Evolutionary conservation across 1,140 invertebrate genomes (phyloP), one percentile per base, ranked within the genome.

Genomic region (Lycorma delicatula): DNA sequence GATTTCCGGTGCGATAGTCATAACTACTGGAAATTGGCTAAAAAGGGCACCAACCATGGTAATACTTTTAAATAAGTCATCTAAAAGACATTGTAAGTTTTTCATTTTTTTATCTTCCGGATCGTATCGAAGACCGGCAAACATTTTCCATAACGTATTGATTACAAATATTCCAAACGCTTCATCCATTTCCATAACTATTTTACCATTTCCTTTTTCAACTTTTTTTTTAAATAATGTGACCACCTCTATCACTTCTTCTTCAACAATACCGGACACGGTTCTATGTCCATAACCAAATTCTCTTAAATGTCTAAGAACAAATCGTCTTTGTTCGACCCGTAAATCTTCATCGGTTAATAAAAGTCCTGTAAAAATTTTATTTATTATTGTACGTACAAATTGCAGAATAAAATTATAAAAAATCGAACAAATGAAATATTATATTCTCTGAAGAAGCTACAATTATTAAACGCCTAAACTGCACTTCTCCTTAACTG

Each of bases 141-240:
- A 81, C 83, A 94, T 89, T 51, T 77, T 81, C 87, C 91, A 94
- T 0, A 95, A 71, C 0, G 87, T 88, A 64, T 95, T 96, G 11
- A 93, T 70, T 27, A 91, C 83, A 56, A 85, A 83, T 0, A 86
- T 80, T 28, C 81, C 82, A 63, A 89, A 89, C 27, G 83, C 76
- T 56, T 84, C 80, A 29, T 84, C 75, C 82, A 89, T 87, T 56
- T 78, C 70, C 1, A 81, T 67, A 1, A 78, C 59, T 0, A 78
- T 67, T n/a, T n/a, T n/a, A n/a, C n/a, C n/a, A n/a, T n/a, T n/a
- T 2, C 29, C 23, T 3, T 34, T 29, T 0, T 66, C 62, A 1
- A 75, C 66, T 52, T 81, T 69, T 0, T 61, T 63, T 23, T 76
- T 75, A 31, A 79, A 73, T 51, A 81, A 75, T 4, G 77, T 70